Evolutionary conservation across 2,113 vertebrate genomes (phyloP).

Genomic region (Bubo scandiacus): DNA sequence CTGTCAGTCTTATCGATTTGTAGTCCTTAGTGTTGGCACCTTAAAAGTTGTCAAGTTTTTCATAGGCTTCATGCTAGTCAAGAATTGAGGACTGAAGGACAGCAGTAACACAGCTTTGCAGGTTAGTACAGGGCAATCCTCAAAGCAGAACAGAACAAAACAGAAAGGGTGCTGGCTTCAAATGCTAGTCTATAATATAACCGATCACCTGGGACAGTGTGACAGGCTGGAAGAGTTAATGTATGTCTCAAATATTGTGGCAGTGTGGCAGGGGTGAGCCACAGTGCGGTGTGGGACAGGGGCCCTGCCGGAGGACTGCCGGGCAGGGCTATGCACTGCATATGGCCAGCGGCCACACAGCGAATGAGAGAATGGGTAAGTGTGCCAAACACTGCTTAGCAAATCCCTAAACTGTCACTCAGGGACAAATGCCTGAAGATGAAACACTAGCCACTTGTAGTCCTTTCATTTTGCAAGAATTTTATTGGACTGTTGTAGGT

Average conservation of each 20-base stretch:
- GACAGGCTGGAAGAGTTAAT: no score
- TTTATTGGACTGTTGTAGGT: neutral
- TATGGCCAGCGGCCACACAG: no score
- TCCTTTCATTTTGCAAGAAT: neutral
- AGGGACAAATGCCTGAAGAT: neutral
- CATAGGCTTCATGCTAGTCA: neutral
- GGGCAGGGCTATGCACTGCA: no score
- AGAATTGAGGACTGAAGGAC: neutral
- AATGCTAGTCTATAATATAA: neutral
- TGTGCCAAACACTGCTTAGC: neutral
- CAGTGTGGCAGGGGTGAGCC: no score
- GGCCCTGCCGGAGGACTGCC: no score
- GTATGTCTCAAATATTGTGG: no score
- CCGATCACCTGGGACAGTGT: rapidly evolving
- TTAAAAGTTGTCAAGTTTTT: neutral
- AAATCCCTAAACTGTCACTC: neutral
- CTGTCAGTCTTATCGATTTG: neutral
- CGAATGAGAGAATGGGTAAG: neutral
- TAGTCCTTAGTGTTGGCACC: neutral
- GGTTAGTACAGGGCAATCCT: neutral
- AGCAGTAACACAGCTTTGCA: neutral
- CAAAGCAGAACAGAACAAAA: neutral
- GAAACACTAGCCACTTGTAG: neutral
- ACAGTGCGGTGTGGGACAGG: no score
- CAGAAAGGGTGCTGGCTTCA: neutral